Conservation (phyloP, 2,797 vertebrate species). For the Uromys caudimaculatus region DNA sequence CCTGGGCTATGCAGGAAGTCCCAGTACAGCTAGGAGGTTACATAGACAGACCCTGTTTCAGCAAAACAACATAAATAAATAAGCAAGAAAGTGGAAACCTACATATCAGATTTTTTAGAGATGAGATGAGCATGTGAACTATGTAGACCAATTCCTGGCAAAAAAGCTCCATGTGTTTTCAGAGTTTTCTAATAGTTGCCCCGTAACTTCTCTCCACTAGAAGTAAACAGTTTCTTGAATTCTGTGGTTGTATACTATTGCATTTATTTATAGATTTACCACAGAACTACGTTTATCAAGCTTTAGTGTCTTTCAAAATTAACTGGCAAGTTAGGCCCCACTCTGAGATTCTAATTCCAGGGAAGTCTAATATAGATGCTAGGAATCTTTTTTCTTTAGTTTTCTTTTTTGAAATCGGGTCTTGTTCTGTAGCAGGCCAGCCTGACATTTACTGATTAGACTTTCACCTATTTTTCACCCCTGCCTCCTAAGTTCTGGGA, state of each 20-base stretch:
- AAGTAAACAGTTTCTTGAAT: conserved; percentile 4
- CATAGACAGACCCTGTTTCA: background rate
- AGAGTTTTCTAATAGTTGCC: conserved; percentile 9
- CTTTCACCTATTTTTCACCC: background rate
- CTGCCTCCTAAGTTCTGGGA: background rate
- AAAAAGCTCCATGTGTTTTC: conserved; percentile 25
- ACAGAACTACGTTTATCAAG: conserved; percentile 19
- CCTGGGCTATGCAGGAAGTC: background rate
- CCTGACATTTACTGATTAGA: background rate
- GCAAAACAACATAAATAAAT: background rate
- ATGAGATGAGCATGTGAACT: conserved; percentile 12
- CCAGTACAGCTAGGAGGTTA: background rate
- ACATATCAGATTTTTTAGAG: too few relatives aligned
- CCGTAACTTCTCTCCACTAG: background rate
- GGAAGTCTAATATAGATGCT: background rate
- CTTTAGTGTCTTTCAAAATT: conserved; percentile 43
- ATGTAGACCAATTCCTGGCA: background rate
- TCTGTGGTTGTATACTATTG: conserved; percentile 48
- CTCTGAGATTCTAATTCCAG: conserved; percentile 51
- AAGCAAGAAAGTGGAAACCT: background rate
- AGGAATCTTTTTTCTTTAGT: conserved; percentile 45
- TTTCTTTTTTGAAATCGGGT: background rate
- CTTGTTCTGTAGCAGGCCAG: background rate
- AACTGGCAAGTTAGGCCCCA: conserved; percentile 2
- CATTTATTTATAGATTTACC: conserved; percentile 53